Evolutionary conservation across 2,888 invertebrate species (phyloP).

Genomic region (Bhutanitis thaidina): DNA sequence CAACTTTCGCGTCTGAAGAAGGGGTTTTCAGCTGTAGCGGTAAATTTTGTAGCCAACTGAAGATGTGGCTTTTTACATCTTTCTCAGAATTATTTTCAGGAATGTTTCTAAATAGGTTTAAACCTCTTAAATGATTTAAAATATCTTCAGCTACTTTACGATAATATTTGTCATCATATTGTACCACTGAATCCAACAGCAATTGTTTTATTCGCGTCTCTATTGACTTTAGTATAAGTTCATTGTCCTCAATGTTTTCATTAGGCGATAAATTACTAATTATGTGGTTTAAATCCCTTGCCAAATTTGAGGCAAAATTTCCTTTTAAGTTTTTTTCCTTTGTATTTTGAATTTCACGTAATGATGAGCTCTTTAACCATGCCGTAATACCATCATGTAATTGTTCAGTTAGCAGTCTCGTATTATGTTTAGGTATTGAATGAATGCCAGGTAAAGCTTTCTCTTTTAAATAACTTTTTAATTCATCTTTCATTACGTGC

Average conservation of each 20-base stretch:
- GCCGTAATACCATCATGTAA: slow-evolving; percentile 3
- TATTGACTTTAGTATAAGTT: slow-evolving; percentile 9
- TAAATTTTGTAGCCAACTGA: slow-evolving; percentile 5
- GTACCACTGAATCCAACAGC: slow-evolving; percentile 3
- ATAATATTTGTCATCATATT: slow-evolving; percentile 7
- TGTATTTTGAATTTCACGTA: slow-evolving; percentile 3
- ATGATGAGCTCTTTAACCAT: slow-evolving; percentile 5
- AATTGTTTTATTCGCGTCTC: slow-evolving; percentile 12
- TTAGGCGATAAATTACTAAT: slow-evolving; percentile 1
- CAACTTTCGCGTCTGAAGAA: neutral
- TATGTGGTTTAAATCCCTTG: slow-evolving; percentile 7
- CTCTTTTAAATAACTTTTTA: slow-evolving; percentile 4
- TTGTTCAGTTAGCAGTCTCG: neutral
- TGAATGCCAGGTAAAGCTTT: neutral
- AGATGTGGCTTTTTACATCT: neutral
- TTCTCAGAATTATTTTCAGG: neutral
- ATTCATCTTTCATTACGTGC: neutral
- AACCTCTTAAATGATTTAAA: slow-evolving; percentile 9
- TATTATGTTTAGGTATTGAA: neutral
- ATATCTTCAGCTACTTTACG: slow-evolving; percentile 5
- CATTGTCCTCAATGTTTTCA: neutral
- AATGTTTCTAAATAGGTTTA: neutral
- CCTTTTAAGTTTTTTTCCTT: slow-evolving; percentile 3
- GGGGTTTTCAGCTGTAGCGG: neutral
- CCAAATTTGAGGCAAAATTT: slow-evolving; percentile 9